Evolutionary conservation across 1,140 invertebrate species (phyloP).

Genomic region (Colletes latitarsis): DNA sequence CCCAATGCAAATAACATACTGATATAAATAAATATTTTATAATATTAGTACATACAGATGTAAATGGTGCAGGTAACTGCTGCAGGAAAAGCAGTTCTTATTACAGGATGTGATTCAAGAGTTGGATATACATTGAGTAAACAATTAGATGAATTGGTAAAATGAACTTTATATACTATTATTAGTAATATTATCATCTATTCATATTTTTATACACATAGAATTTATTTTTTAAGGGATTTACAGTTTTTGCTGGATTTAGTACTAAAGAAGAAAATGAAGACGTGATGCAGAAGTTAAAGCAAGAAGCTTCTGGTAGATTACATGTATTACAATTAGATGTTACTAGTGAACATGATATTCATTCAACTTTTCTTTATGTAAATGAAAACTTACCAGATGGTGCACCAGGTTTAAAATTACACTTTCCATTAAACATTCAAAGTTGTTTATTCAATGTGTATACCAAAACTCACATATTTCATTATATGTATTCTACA

Average conservation of each 20-base stretch:
- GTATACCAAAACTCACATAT: constrained; percentile 14
- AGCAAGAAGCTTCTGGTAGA: constrained; percentile 87
- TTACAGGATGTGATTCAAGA: constrained; percentile 92
- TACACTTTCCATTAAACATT: constrained; percentile 3
- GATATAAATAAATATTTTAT: background rate
- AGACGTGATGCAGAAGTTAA: constrained; percentile 86
- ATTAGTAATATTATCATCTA: background rate
- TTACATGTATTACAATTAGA: constrained; percentile 89
- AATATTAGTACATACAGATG: constrained; percentile 12
- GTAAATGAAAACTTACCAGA: constrained; percentile 89
- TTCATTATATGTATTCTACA: constrained; percentile 25
- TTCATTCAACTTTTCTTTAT: constrained; percentile 87
- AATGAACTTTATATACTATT: background rate
- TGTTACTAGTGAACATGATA: constrained; percentile 86
- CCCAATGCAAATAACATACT: constrained; percentile 15
- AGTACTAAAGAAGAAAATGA: constrained; percentile 84
- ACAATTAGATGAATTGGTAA: constrained; percentile 87
- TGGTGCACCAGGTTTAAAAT: constrained; percentile 84
- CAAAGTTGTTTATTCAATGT: constrained; percentile 17
- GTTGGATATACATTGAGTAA: constrained; percentile 89
- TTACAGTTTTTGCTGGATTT: constrained; percentile 91
- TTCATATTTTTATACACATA: constrained; percentile 16
- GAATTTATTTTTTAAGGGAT: constrained; percentile 81
- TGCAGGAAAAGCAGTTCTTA: constrained; percentile 89
- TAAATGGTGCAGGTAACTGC: constrained; percentile 84